These are phyloP conservation scores for Gobius niger DNA, from an alignment of 2,113 vertebrate genomes.

Conservation along the genomic window DNA sequence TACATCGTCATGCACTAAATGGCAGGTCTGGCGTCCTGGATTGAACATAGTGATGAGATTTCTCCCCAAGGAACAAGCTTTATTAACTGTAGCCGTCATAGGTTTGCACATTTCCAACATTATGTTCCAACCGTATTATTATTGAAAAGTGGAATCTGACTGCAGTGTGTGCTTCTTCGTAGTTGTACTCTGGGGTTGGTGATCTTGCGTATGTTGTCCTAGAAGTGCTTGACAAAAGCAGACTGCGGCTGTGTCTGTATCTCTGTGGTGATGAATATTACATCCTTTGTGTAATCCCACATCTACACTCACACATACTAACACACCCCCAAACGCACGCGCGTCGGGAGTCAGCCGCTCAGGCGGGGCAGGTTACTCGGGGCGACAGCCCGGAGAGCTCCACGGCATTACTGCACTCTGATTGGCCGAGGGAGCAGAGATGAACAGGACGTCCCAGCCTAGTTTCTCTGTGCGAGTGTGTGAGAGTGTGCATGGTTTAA, in stretches of 20 bases:
- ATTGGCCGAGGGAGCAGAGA: conserved; percentile 62
- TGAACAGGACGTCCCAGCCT: conserved; percentile 69
- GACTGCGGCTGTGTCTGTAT: conserved; percentile 15
- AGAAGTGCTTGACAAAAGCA: not conserved
- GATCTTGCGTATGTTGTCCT: not conserved
- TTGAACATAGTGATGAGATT: too few species aligned
- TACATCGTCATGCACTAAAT: too few species aligned
- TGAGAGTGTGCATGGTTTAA: conserved; percentile 17
- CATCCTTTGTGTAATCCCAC: conserved; percentile 37
- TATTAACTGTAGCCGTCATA: too few species aligned
- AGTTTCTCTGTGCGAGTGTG: conserved; percentile 46
- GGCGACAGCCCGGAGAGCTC: conserved; percentile 58
- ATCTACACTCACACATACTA: conserved; percentile 16
- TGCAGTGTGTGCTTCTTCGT: not conserved
- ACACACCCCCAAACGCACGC: conserved; percentile 12
- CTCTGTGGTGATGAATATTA: conserved; percentile 49
- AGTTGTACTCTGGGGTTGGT: not conserved
- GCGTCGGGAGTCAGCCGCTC: conserved; percentile 28
- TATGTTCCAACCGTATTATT: too few species aligned
- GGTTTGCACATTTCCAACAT: too few species aligned
- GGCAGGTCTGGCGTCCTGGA: too few species aligned
- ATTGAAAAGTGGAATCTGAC: too few species aligned
- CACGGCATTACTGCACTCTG: conserved; percentile 45
- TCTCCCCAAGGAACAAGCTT: too few species aligned
- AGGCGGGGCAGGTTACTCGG: conserved; percentile 42